Conservation (phyloP, 2,888 invertebrate genomes). For the Dryobota labecula region DNA sequence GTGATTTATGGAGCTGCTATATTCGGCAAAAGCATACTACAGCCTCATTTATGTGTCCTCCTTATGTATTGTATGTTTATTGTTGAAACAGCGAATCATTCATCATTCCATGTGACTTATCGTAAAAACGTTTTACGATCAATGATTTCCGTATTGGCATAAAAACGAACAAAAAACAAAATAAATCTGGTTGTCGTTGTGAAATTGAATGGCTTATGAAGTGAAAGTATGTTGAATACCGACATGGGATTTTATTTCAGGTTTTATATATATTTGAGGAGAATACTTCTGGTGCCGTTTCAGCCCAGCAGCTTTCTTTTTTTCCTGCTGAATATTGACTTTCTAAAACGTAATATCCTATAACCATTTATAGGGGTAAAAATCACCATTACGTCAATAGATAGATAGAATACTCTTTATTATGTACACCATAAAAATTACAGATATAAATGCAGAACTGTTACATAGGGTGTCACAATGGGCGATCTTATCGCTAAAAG, state of each 20-base stretch:
- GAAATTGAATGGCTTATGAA: conserved; percentile 2
- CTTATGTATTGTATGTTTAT: conserved; percentile 30
- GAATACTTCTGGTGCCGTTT: background rate
- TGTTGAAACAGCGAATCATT: conserved; percentile 32
- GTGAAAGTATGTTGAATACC: conserved; percentile 7
- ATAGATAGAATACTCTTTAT: too few relatives aligned
- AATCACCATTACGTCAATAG: too few relatives aligned
- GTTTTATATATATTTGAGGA: background rate
- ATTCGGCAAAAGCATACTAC: background rate
- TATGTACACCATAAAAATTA: too few relatives aligned
- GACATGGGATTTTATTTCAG: background rate
- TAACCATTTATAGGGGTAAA: too few relatives aligned
- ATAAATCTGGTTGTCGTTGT: conserved; percentile 9
- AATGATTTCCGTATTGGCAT: conserved; percentile 42
- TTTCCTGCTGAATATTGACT: background rate
- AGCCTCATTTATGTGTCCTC: conserved; percentile 9
- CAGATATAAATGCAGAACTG: too few relatives aligned
- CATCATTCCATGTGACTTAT: conserved; percentile 40
- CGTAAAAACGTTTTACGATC: conserved; percentile 51
- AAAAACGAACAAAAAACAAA: conserved; percentile 23
- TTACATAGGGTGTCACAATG: too few relatives aligned
- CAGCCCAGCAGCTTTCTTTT: background rate
- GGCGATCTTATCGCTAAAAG: too few relatives aligned
- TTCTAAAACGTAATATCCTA: background rate
- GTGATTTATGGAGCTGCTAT: conserved; percentile 38